Evolutionary conservation across 2,888 invertebrate genomes (phyloP).

Genomic region (Notocelia uddmanniana): DNA sequence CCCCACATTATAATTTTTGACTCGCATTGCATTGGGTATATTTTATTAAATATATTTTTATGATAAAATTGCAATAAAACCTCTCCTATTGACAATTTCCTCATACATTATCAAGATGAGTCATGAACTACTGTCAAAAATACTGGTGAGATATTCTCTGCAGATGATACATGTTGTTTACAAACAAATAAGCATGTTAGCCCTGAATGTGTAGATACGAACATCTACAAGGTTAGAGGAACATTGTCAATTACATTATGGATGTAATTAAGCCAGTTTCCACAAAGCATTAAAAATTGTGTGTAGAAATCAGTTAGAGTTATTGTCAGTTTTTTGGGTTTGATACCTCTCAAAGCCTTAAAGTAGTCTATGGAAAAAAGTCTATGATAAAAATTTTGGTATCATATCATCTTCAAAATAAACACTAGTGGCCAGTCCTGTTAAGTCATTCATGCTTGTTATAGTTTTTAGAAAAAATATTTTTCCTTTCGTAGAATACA

Average conservation of each 20-base stretch:
- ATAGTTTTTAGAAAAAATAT: not conserved
- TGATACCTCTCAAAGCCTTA: not conserved
- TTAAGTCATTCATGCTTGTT: slow-evolving; percentile 2
- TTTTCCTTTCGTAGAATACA: slow-evolving; percentile 23
- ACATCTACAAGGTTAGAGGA: not conserved
- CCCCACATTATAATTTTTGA: no score
- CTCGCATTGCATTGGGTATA: no score
- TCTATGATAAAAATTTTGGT: not conserved
- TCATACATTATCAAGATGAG: not conserved
- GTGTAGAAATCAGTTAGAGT: not conserved
- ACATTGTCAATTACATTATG: not conserved
- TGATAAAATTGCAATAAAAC: not conserved
- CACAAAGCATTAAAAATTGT: not conserved
- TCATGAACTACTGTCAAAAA: not conserved
- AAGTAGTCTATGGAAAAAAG: not conserved
- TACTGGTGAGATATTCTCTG: not conserved
- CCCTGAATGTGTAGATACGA: slow-evolving; percentile 14
- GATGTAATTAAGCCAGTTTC: not conserved
- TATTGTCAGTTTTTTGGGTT: not conserved
- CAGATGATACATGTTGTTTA: slow-evolving; percentile 16
- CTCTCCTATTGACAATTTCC: not conserved
- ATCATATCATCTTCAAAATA: slow-evolving; percentile 7
- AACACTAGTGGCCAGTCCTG: not conserved
- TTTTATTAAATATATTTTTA: no score
- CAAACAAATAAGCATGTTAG: slow-evolving; percentile 21